Base-by-base conservation (phyloP, 1,140 invertebrate genomes). In the Augochlora pura region DNA sequence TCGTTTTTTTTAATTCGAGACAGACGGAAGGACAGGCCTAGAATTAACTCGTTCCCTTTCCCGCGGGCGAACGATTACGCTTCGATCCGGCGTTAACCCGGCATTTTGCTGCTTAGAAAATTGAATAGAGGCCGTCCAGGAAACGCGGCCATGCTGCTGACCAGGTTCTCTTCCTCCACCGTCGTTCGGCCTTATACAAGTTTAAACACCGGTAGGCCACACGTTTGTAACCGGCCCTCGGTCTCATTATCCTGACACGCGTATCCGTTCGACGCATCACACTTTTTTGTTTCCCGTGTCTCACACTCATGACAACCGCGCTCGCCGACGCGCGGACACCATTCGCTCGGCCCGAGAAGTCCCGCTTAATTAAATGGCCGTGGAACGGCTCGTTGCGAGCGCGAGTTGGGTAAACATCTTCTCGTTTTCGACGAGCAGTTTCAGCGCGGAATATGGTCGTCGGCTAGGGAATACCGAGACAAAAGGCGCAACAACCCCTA, bases 11-110 rank as follows among this genome's bases (percentile, higher is more conserved):
- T 32, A 73, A 32, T 69, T 84, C 81, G 74, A 42, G 83, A 90
- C 84, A 75, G 87, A 71, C 84, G 87, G 82, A 84, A 84, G 82
- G 91, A 90, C 91, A 91, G 83, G 79, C 86, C 86, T 91, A 80
- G 85, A 89, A 91, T 90, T 91, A 90, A 87, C 76, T 82, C 77
- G 81, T 81, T 69, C 67, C 60, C 32, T 60, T 71, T 74, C 79
- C 81, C 79, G 23, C 42, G 10, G 3, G 42, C 10, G 69, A 77
- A 80, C 84, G 89, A 91, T 89, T 87, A 77, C 83, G 69, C 72
- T 68, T 86, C 80, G 80, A 86, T 79, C 77, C 64, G 67, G 84
- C 57, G 63, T 67, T n/a, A n/a, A 59, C 81, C 82, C 81, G 81
- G 82, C 86, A 87, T 88, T 90, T 90, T 87, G 75, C 49, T 60